Evolutionary conservation across 2,888 invertebrate species (phyloP).

Genomic region (Nebria brevicollis): DNA sequence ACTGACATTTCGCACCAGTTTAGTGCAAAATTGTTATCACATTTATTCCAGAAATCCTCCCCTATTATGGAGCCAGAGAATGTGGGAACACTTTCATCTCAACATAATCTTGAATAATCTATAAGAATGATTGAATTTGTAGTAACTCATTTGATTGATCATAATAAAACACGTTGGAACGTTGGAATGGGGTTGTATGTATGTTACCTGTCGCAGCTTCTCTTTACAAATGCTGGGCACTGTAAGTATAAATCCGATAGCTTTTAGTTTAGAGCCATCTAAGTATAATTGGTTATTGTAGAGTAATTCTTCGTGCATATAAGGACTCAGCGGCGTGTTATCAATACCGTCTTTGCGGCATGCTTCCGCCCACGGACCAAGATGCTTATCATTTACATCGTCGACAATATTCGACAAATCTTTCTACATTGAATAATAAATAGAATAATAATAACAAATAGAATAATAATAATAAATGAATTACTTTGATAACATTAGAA

Average conservation of each 20-base stretch:
- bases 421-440: too few relatives aligned
- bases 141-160: background rate
- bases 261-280: constrained; percentile 73
- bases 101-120: constrained; percentile 73
- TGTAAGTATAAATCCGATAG: constrained; percentile 69
- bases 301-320: constrained; percentile 84
- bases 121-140: background rate
- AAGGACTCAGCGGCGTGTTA: constrained; percentile 90
- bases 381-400: constrained; percentile 93
- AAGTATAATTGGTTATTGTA: constrained; percentile 83
- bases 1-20: constrained; percentile 29
- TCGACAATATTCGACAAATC: constrained; percentile 85
- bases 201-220: constrained; percentile 69
- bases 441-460: too few relatives aligned
- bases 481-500: constrained; percentile 86
- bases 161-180: too few relatives aligned
- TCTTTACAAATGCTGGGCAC: constrained; percentile 73
- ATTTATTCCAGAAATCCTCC: background rate
- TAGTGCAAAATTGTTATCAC: constrained; percentile 33
- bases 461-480: too few relatives aligned
- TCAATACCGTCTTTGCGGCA: constrained; percentile 78
- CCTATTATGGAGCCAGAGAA: constrained; percentile 64
- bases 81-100: constrained; percentile 85
- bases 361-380: constrained; percentile 90
- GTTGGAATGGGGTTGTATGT: too few relatives aligned